phyloP scores from a whole-genome alignment of 2,113 vertebrate species.

The human (Homo sapiens) region DNA sequence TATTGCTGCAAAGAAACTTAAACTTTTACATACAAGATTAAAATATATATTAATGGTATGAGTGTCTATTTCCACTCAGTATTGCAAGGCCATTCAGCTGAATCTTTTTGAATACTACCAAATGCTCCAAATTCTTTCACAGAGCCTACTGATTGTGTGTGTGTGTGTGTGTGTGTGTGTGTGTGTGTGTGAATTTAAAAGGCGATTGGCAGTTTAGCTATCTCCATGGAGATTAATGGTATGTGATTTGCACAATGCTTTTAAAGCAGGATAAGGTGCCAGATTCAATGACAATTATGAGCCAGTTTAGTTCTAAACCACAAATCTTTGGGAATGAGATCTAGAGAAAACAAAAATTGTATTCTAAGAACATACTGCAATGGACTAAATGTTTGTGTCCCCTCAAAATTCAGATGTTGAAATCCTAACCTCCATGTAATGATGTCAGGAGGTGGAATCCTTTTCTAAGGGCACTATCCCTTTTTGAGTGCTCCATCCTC shows the following conservation, averaged over 20 bases:
- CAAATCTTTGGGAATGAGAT: constrained; percentile 45
- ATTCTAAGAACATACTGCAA: neutral
- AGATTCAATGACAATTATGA: constrained; percentile 42
- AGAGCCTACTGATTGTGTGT: neutral
- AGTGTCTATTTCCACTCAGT: neutral
- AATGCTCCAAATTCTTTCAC: neutral
- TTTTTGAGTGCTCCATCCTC: no score
- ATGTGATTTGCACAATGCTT: constrained; percentile 36
- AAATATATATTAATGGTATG: neutral
- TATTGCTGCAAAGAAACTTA: neutral
- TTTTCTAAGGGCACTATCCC: no score
- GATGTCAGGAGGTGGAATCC: neutral
- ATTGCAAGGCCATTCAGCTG: neutral
- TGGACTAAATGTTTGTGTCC: neutral
- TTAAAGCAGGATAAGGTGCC: constrained; percentile 15
- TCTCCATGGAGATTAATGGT: constrained; percentile 58
- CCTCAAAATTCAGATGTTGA: neutral
- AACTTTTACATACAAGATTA: neutral
- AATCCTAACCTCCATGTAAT: neutral
- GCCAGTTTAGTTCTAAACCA: neutral
- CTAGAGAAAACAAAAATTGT: neutral
- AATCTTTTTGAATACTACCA: neutral
- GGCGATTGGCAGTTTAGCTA: neutral
- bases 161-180: neutral
- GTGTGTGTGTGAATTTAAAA: neutral